Evolutionary conservation across 1,140 invertebrate species (phyloP).

Genomic region (Nymphalis io): DNA sequence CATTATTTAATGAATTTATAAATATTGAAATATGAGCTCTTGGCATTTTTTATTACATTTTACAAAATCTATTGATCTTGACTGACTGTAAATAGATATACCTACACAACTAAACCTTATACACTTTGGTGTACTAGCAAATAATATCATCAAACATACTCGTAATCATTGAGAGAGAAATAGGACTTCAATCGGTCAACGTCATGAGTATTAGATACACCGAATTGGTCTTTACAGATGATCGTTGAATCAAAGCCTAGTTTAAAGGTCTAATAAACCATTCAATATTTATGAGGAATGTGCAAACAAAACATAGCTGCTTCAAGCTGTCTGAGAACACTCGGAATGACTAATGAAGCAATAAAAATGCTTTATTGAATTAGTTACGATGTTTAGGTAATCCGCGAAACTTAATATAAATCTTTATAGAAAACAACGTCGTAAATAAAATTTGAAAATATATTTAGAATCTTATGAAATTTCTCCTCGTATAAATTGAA

Average conservation of each 20-base stretch:
- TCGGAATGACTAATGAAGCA: conserved; percentile 14
- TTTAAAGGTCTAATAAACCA: not conserved
- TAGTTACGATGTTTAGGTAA: conserved; percentile 27
- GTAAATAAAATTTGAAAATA: conserved; percentile 23
- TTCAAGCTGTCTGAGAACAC: conserved; percentile 5
- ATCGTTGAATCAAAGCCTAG: not conserved
- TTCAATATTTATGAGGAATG: not conserved
- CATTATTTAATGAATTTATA: not conserved
- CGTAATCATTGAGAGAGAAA: conserved; percentile 19
- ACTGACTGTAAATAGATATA: no score
- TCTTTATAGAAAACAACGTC: conserved; percentile 14
- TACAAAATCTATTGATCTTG: no score
- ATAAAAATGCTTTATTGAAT: conserved; percentile 29
- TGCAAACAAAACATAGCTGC: not conserved
- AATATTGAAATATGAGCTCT: no score
- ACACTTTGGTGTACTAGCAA: conserved; percentile 14
- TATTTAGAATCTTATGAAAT: conserved; percentile 14
- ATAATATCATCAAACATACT: conserved; percentile 22
- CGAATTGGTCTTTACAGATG: conserved; percentile 5
- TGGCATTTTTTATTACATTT: no score
- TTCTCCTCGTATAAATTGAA: conserved; percentile 19
- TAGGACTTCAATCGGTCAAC: conserved; percentile 27
- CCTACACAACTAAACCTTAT: not conserved
- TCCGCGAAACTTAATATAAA: conserved; percentile 24
- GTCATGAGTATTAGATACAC: conserved; percentile 19